These are phyloP conservation scores for Romanogobio albipinnatus DNA, from an alignment of 2,113 vertebrate genomes.

Conservation along the genomic window DNA sequence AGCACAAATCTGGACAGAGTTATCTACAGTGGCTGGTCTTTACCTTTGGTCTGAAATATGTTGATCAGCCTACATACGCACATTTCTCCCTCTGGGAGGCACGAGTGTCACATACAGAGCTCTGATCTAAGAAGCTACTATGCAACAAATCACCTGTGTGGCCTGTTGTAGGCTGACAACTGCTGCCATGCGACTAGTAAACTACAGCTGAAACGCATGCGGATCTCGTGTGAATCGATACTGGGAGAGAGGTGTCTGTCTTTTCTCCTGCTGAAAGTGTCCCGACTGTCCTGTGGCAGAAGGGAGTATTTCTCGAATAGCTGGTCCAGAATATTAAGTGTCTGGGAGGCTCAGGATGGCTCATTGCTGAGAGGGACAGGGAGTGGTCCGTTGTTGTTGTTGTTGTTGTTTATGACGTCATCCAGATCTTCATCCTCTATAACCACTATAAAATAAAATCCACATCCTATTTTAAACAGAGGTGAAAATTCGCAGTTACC, in stretches of 20 bases:
- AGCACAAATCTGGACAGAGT: not conserved
- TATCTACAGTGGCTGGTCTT: conserved; percentile 18
- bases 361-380: conserved; percentile 48
- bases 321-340: conserved; percentile 2
- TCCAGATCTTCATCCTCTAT: conserved; percentile 65
- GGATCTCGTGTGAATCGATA: conserved; percentile 41
- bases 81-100: conserved; percentile 1
- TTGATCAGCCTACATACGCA: not conserved
- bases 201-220: conserved; percentile 59
- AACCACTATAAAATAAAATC: conserved; percentile 35
- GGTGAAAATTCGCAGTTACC: not conserved
- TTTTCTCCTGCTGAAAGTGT: conserved; percentile 23
- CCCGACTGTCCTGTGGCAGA: conserved; percentile 1
- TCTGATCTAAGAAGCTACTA: conserved; percentile 24
- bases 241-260: not conserved
- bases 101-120: not conserved
- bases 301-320: not conserved
- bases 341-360: conserved; percentile 44
- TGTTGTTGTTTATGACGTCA: conserved; percentile 59
- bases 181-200: conserved; percentile 48
- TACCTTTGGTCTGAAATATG: conserved; percentile 30
- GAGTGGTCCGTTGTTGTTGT: conserved; percentile 59
- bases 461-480: not conserved
- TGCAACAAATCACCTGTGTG: conserved; percentile 17
- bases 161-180: conserved; percentile 14